Base-by-base conservation (phyloP, 1,140 invertebrate species). In the Conopomorpha cramerella region DNA sequence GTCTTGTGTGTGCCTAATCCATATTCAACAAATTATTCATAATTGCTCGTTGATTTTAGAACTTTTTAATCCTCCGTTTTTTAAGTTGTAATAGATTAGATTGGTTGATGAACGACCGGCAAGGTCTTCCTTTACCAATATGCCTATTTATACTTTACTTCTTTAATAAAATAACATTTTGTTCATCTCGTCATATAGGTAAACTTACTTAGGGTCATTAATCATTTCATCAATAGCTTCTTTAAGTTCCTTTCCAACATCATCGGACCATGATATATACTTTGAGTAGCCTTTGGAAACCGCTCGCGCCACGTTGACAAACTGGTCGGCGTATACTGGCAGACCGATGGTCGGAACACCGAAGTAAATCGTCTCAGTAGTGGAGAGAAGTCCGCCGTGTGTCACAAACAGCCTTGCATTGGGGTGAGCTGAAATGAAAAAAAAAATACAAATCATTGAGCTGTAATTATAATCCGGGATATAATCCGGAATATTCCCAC, bases 311-410 rank as follows among this genome's bases (percentile, higher is more conserved):
- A 40, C 16, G 13, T 83, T 83, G 15, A 63, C 51, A 1, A 54
- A 56, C 45, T 87, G 84, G 64, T 86, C 83, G 1, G 66, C 67
- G 18, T 81, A 84, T 11, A 88, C 63, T 14, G 86, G 86, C 39
- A 86, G 77, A 4, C 80, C 82, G 8, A 88, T 55, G 2, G 86
- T 53, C 1, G 86, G 86, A 7, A 85, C 79, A 28, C 82, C 83
- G 38, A 82, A 71, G 53, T 84, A 80, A 19, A 86, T 72, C 1
- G 84, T 76, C 54, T 88, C 86, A 23, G 79, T 78, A 6, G 79
- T 71, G 34, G 85, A 84, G 26, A 84, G 61, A 11, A 84, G 53
- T n/a, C 86, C 86, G 2, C 82, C 84, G 44, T 88, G 86, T 0
- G 83, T 82, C 16, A 89, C 81, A 38, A 89, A 85, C 2, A 77